These are phyloP conservation scores for Blastobasis lacticolella DNA, from an alignment of 2,888 invertebrate genomes.

Conservation along the genomic window DNA sequence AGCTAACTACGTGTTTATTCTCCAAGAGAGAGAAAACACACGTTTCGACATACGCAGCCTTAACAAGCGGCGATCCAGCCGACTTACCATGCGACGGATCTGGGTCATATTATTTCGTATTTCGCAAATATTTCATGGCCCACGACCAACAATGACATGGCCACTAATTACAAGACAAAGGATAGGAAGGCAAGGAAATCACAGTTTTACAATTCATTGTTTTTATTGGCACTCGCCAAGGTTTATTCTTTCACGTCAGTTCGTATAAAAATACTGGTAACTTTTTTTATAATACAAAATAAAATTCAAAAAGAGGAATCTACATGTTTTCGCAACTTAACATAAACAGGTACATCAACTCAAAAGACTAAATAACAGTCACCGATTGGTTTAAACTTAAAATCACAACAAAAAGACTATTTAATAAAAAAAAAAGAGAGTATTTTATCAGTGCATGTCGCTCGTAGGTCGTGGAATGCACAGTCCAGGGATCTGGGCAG, in stretches of 20 bases:
- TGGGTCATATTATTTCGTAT: conserved; percentile 58
- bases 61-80: conserved; percentile 36
- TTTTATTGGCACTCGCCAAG: conserved; percentile 43
- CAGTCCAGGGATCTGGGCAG: conserved; percentile 31
- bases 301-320: conserved; percentile 19
- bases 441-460: conserved; percentile 59
- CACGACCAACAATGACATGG: conserved; percentile 37
- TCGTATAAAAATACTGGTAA: conserved; percentile 37
- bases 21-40: conserved; percentile 46
- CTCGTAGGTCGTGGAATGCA: conserved; percentile 39
- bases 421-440: conserved; percentile 27
- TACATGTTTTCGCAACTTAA: conserved; percentile 34
- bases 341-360: conserved; percentile 72
- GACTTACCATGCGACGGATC: conserved; percentile 49
- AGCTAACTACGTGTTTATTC: conserved; percentile 42
- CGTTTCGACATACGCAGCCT: conserved; percentile 31
- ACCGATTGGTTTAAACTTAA: conserved; percentile 50
- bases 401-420: conserved; percentile 48
- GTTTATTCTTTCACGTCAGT: conserved; percentile 39
- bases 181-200: conserved; percentile 33
- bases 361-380: conserved; percentile 50
- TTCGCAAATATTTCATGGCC: conserved; percentile 52
- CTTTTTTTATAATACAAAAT: conserved; percentile 30
- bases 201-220: conserved; percentile 21
- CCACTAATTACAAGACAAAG: conserved; percentile 23